Base-by-base conservation (phyloP, 92 coral and sea anemone species). In the Metridium senile region DNA sequence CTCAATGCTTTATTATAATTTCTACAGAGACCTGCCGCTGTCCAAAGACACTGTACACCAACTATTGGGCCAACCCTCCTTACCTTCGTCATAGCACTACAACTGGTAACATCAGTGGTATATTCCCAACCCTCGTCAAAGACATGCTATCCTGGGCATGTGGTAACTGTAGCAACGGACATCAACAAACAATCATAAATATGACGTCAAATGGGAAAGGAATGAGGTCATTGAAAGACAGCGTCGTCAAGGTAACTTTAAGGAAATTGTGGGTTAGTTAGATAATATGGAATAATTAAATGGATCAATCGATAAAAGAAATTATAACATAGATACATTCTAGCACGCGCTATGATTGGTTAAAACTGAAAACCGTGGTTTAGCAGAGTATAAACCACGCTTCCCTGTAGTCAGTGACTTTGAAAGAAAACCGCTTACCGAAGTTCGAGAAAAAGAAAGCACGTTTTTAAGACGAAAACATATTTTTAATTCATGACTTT, bases 1-100 rank as follows among this genome's bases (percentile, higher is more conserved):
- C 49, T 39, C 13, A 39, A 4, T 39, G 6, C 6, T 39, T 39
- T 39, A 13, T 13, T n/a, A n/a, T n/a, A n/a, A n/a, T n/a, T n/a
- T n/a, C n/a, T n/a, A n/a, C 28, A 90, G 97, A 80, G 69, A 90
- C 97, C 1, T 90, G 97, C 52, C 80, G 79, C 22, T 90, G 97
- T 62, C 97, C 97, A 3, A 74, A 81, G 34, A 78, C 75, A 18
- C 62, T 90, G n/a, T 68, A 87, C 69, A 77, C 83, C 3, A 90
- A 90, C 39, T 90, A 82, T 81, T 89, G 92, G 84, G 67, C 32
- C 0, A 49, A 84, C 63, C 85, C 91, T 18, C 97, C 97, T 16
- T 90, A 90, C 49, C 62, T 80, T 1, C 46, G 39, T 19, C 74
- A 53, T 9, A 69, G 57, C 20, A 72, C 18, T 1, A 64, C 22